Conservation (phyloP, 2,888 invertebrate species). For the Chrysotoxum bicinctum region DNA sequence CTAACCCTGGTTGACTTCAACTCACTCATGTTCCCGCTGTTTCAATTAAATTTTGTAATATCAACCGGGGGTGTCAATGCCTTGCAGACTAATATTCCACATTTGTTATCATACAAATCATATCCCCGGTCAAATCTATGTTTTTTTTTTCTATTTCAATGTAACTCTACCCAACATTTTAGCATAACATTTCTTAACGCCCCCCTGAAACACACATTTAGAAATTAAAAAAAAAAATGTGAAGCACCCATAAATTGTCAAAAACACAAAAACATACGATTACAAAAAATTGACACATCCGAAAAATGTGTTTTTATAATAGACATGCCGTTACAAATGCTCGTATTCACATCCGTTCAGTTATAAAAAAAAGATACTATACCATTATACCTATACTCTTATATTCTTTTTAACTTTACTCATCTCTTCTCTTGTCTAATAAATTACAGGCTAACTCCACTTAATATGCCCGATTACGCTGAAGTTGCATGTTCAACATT, state of each 20-base stretch:
- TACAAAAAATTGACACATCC: slow-evolving; percentile 17
- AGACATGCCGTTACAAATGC: slow-evolving; percentile 49
- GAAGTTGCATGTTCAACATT: slow-evolving; percentile 82
- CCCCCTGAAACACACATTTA: background rate
- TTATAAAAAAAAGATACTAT: background rate
- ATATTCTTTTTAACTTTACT: slow-evolving; percentile 40
- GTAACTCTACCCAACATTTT: background rate
- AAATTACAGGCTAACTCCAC: slow-evolving; percentile 79
- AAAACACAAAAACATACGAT: slow-evolving; percentile 11
- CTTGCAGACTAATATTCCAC: too few relatives aligned
- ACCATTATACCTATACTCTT: background rate
- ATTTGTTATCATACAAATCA: background rate
- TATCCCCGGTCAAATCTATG: background rate
- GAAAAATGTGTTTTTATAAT: slow-evolving; percentile 53
- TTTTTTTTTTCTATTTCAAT: background rate
- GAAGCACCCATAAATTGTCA: slow-evolving; percentile 34
- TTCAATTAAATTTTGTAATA: too few relatives aligned
- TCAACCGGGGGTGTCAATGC: too few relatives aligned
- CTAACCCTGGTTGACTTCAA: too few relatives aligned
- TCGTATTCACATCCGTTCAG: background rate
- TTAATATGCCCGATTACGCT: slow-evolving; percentile 82
- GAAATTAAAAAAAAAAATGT: background rate
- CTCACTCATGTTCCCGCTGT: too few relatives aligned
- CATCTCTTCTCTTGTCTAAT: slow-evolving; percentile 60
- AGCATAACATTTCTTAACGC: background rate